Percentiles rank a stretch among this genome's conserved stretches.
Evolutionary conservation across 2,888 invertebrate species (phyloP).

Genomic region (Seira ritae): DNA sequence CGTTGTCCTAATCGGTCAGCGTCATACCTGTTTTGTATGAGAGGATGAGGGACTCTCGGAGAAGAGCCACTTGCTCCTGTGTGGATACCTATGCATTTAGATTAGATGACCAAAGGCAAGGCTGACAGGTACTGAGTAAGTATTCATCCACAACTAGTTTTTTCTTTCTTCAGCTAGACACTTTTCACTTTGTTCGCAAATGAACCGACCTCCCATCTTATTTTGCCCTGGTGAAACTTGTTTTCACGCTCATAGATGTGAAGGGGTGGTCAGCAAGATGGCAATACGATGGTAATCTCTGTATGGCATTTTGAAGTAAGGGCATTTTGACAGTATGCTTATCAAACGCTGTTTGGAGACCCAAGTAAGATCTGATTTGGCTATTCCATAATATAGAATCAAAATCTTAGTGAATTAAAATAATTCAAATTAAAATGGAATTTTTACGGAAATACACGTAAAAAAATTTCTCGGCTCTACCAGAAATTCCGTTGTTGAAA

Average conservation of each 20-base stretch:
- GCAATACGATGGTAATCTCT: not conserved
- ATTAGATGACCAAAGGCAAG: not conserved
- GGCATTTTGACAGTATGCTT: not conserved
- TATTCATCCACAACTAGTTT: not conserved
- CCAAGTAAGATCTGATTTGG: too few species aligned
- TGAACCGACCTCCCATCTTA: slow-evolving; percentile 45
- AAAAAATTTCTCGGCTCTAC: too few species aligned
- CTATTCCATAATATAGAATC: too few species aligned
- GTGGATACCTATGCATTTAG: slow-evolving; percentile 24
- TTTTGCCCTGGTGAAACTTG: slow-evolving; percentile 40
- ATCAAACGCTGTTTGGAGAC: too few species aligned
- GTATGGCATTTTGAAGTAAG: not conserved
- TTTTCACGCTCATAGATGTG: slow-evolving; percentile 34
- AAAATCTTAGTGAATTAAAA: too few species aligned
- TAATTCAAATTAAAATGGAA: too few species aligned
- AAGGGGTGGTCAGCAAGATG: not conserved
- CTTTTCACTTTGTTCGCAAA: slow-evolving; percentile 2
- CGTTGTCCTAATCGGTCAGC: too few species aligned
- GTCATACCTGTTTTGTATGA: too few species aligned
- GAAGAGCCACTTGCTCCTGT: too few species aligned
- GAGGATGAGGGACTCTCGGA: too few species aligned
- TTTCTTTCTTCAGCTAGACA: slow-evolving; percentile 5
- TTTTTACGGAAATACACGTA: too few species aligned
- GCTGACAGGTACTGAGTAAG: not conserved
- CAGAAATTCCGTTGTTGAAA: too few species aligned